Percentiles rank a stretch among this genome's conserved stretches.
These are phyloP conservation scores for Zele albiditarsus DNA, from an alignment of 2,888 invertebrate genomes.

Conservation along the genomic window DNA sequence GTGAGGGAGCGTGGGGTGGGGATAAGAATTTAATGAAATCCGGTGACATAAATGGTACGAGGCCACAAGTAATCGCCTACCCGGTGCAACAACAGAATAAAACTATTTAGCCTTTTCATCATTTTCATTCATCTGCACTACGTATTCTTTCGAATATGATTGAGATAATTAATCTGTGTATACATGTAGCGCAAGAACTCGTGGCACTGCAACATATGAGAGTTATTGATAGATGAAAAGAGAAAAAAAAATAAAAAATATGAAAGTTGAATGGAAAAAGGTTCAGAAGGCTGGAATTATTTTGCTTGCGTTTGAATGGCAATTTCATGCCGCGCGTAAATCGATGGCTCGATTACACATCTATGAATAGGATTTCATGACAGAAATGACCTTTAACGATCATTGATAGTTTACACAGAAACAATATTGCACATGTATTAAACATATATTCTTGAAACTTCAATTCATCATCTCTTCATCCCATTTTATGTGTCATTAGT, in stretches of 20 bases:
- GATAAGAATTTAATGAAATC: constrained; percentile 49
- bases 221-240: neutral
- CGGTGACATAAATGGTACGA: constrained; percentile 59
- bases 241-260: constrained; percentile 2
- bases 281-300: neutral
- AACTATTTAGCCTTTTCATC: too few species aligned
- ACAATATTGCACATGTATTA: neutral
- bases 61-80: constrained; percentile 53
- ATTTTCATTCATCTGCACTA: too few species aligned
- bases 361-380: constrained; percentile 35
- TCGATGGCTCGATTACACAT: constrained; percentile 29
- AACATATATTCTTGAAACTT: neutral
- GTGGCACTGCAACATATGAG: too few species aligned
- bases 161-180: too few species aligned
- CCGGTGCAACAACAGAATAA: too few species aligned
- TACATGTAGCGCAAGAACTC: too few species aligned
- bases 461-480: neutral
- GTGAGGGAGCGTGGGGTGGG: too few species aligned
- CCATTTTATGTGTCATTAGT: neutral
- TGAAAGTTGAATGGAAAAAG: neutral
- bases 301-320: constrained; percentile 1
- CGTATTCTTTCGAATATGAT: too few species aligned
- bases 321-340: constrained; percentile 32
- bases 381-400: constrained; percentile 39
- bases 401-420: neutral